Evolutionary conservation across 2,113 vertebrate genomes (phyloP).

Genomic region (Kobus ellipsiprymnus): DNA sequence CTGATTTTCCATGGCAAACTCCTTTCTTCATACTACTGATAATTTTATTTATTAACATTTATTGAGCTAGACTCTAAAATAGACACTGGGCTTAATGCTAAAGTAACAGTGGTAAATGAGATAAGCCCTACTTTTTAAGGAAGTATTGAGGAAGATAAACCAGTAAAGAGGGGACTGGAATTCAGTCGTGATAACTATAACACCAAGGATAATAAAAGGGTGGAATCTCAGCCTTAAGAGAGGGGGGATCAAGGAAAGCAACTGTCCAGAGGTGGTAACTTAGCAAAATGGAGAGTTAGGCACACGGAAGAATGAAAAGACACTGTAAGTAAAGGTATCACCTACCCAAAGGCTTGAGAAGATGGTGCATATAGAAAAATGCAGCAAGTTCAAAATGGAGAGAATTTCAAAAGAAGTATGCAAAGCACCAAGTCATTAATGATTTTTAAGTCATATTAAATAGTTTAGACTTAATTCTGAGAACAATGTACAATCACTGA

Average conservation of each 20-base stretch:
- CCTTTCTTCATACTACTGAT: neutral
- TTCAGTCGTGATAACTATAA: neutral
- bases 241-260: neutral
- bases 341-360: neutral
- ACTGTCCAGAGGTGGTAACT: neutral
- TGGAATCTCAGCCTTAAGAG: neutral
- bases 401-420: neutral
- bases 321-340: neutral
- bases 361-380: neutral
- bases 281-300: neutral
- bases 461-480: neutral
- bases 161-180: neutral
- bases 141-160: neutral
- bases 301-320: neutral
- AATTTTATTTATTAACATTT: slow-evolving; percentile 27
- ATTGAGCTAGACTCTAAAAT: neutral
- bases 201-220: neutral
- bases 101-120: neutral
- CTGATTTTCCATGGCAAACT: neutral
- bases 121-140: neutral
- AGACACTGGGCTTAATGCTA: neutral
- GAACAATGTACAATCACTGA: neutral
- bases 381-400: neutral
- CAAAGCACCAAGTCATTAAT: neutral
- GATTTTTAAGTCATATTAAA: neutral